phyloP scores from a whole-genome alignment of 1,140 invertebrate species.

The Drosophila bocki region DNA sequence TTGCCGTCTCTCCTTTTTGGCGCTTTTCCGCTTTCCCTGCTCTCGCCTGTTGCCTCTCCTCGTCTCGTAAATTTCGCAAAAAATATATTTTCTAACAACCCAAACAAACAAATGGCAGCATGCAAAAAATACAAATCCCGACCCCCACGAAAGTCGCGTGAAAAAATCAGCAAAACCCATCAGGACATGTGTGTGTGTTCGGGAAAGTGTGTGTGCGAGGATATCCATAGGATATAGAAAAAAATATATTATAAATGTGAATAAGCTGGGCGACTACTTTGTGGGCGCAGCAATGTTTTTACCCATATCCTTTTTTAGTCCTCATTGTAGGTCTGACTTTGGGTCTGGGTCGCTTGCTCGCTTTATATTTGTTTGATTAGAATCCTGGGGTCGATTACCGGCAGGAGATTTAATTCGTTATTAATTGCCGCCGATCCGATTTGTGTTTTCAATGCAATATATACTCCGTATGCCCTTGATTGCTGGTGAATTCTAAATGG shows the following conservation, averaged over 20 bases:
- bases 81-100: conserved; percentile 84
- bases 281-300: conserved; percentile 26
- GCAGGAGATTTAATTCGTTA: conserved; percentile 55
- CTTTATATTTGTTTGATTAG: conserved; percentile 66
- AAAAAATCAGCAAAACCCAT: conserved; percentile 65
- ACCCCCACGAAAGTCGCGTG: conserved; percentile 71
- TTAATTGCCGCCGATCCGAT: conserved; percentile 56
- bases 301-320: conserved; percentile 27
- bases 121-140: conserved; percentile 76
- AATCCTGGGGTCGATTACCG: conserved; percentile 50
- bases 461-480: conserved; percentile 15
- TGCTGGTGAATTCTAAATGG: not conserved
- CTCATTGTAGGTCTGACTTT: conserved; percentile 25
- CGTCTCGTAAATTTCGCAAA: conserved; percentile 67
- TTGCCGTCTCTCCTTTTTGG: conserved; percentile 58
- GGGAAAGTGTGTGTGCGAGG: conserved; percentile 14
- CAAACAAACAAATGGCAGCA: conserved; percentile 76
- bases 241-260: conserved; percentile 71
- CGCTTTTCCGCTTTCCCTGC: conserved; percentile 35
- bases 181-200: conserved; percentile 28
- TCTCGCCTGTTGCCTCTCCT: conserved; percentile 17
- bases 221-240: conserved; percentile 64
- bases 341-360: conserved; percentile 18
- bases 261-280: conserved; percentile 58
- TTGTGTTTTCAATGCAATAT: conserved; percentile 31